Evolutionary conservation across 30 jellyfish, hydroid and myxozoan species (phyloP).

Genomic region (Haliclystus octoradiatus): DNA sequence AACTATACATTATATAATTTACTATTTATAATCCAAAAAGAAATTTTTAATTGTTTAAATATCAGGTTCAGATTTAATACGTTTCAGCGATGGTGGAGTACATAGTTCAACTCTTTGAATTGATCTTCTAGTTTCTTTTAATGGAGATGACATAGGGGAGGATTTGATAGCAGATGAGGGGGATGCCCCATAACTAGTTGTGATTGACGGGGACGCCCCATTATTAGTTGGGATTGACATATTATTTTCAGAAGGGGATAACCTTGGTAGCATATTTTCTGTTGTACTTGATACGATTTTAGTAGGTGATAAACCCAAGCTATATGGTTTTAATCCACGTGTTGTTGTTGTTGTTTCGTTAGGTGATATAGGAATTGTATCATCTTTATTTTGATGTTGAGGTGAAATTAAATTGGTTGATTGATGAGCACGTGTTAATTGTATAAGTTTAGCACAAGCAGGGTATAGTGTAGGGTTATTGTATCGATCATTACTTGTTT

Average conservation of each 20-base stretch:
- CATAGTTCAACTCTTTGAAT: not conserved
- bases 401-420: not conserved
- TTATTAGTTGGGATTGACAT: too few relatives aligned
- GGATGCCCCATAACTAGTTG: not conserved
- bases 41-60: too few relatives aligned
- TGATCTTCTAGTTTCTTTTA: not conserved
- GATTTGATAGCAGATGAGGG: not conserved
- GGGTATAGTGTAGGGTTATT: conserved; percentile 67
- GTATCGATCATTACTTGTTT: not conserved
- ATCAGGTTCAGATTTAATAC: not conserved
- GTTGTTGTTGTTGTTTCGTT: not conserved
- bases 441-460: conserved; percentile 89
- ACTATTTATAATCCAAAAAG: too few relatives aligned
- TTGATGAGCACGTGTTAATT: conserved; percentile 63
- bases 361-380: not conserved
- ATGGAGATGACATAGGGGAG: not conserved
- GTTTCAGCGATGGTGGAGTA: not conserved
- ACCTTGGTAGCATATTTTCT: not conserved
- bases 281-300: not conserved
- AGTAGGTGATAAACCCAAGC: not conserved
- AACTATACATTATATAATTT: too few relatives aligned
- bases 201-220: not conserved
- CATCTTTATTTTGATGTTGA: not conserved
- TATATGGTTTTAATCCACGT: not conserved
- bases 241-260: too few relatives aligned